These are phyloP conservation scores for Coelopa pilipes DNA, from an alignment of 2,888 invertebrate species.

Conservation along the genomic window DNA sequence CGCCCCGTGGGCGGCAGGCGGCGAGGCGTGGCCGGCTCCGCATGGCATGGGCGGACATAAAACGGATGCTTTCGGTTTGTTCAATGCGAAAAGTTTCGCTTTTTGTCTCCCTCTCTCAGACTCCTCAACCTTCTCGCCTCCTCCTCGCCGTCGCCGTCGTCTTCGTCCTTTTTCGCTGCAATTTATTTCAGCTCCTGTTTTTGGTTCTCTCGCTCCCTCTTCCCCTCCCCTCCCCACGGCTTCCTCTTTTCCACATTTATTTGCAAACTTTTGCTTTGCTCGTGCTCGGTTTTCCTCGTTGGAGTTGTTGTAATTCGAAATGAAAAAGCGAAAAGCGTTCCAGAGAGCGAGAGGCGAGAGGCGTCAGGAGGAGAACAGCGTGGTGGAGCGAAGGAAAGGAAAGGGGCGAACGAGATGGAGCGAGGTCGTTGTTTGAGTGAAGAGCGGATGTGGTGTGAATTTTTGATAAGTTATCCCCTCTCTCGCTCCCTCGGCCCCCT, in stretches of 20 bases:
- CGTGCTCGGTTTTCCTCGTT: conserved; percentile 13
- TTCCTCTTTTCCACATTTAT: conserved; percentile 23
- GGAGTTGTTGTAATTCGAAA: not conserved
- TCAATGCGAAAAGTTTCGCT: conserved; percentile 43
- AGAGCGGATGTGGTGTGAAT: conserved; percentile 42
- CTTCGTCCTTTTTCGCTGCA: conserved; percentile 29
- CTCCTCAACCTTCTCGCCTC: too few species aligned
- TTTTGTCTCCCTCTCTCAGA: too few species aligned
- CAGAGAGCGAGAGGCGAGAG: too few species aligned
- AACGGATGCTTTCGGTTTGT: conserved; percentile 46
- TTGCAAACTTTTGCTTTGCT: conserved; percentile 30
- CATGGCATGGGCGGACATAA: conserved; percentile 36
- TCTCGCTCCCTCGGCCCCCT: not conserved
- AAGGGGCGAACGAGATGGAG: conserved; percentile 13
- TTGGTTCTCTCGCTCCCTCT: not conserved
- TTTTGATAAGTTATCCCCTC: conserved; percentile 40
- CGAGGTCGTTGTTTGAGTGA: conserved; percentile 35
- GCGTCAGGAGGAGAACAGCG: too few species aligned
- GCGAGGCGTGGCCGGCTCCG: conserved; percentile 2
- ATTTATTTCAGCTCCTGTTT: conserved; percentile 25
- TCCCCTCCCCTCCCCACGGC: conserved; percentile 5
- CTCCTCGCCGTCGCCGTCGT: conserved; percentile 12
- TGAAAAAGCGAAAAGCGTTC: too few species aligned
- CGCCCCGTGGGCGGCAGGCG: not conserved
- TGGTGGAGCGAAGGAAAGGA: too few species aligned